A percentile compares a stretch with the other conserved stretches of the same genome.
Evolutionary conservation across 2,113 vertebrate genomes (phyloP).

Genomic region (Carassius carassius): DNA sequence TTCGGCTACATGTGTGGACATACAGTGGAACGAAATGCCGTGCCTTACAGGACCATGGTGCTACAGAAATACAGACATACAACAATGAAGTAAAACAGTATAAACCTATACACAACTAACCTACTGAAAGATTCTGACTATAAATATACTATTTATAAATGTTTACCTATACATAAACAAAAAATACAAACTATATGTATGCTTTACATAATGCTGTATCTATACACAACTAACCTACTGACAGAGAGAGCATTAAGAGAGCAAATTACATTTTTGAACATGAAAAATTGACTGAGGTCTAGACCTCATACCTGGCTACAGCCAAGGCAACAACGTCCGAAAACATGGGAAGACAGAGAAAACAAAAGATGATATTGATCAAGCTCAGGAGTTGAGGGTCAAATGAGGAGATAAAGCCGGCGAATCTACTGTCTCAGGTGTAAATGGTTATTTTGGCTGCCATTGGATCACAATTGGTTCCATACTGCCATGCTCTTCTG

Average conservation of each 20-base stretch:
- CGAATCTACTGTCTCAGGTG: slow-evolving; percentile 61
- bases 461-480: slow-evolving; percentile 69
- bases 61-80: too few relatives aligned
- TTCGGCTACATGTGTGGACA: too few relatives aligned
- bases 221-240: too few relatives aligned
- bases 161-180: too few relatives aligned
- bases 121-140: too few relatives aligned
- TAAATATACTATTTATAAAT: too few relatives aligned
- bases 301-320: background rate
- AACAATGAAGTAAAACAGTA: too few relatives aligned
- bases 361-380: slow-evolving; percentile 36
- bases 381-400: slow-evolving; percentile 25
- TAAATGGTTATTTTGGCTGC: slow-evolving; percentile 67
- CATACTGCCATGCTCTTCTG: slow-evolving; percentile 58
- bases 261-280: background rate
- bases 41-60: too few relatives aligned
- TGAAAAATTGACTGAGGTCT: background rate
- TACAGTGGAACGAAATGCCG: too few relatives aligned
- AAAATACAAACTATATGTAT: too few relatives aligned
- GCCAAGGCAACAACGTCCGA: background rate
- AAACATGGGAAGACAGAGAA: background rate
- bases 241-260: background rate
- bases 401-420: slow-evolving; percentile 43
- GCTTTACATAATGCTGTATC: too few relatives aligned
- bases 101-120: too few relatives aligned